phyloP scores from a whole-genome alignment of 2,888 invertebrate genomes.

The Sinhomidia bicolor region DNA sequence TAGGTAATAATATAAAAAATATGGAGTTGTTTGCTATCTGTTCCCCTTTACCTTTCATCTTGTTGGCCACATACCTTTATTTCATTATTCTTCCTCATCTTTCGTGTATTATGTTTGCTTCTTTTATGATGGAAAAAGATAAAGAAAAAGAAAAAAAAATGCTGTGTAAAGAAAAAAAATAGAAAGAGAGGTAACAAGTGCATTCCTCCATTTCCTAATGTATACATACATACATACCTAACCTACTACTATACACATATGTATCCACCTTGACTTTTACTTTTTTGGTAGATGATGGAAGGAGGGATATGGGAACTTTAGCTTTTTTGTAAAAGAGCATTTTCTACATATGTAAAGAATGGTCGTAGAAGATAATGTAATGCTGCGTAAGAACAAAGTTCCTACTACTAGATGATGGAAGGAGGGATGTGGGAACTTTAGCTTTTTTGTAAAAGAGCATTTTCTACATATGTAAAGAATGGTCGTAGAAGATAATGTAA shows the following conservation, averaged over 20 bases:
- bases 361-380: neutral
- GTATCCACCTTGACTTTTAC: conserved; percentile 19
- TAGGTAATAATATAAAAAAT: neutral
- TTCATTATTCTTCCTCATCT: conserved; percentile 50
- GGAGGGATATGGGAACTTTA: neutral
- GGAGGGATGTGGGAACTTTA: neutral
- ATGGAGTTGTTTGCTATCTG: conserved; percentile 65
- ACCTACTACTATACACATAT: too few species aligned
- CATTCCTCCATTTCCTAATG: conserved; percentile 50
- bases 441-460: too few species aligned
- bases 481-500: neutral
- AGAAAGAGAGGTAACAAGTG: conserved; percentile 63
- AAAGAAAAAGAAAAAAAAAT: conserved; percentile 35
- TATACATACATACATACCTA: neutral
- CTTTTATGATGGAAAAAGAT: conserved; percentile 32
- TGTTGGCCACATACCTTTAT: conserved; percentile 49
- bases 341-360: neutral
- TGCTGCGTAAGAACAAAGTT: neutral
- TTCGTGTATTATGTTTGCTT: conserved; percentile 47
- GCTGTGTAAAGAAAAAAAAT: too few species aligned
- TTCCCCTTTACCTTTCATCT: conserved; percentile 63
- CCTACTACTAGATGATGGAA: neutral
- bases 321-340: too few species aligned
- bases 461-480: neutral
- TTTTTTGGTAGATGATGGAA: neutral